Evolutionary conservation across 2,113 vertebrate genomes (phyloP).

Genomic region (Kryptolebias marmoratus): DNA sequence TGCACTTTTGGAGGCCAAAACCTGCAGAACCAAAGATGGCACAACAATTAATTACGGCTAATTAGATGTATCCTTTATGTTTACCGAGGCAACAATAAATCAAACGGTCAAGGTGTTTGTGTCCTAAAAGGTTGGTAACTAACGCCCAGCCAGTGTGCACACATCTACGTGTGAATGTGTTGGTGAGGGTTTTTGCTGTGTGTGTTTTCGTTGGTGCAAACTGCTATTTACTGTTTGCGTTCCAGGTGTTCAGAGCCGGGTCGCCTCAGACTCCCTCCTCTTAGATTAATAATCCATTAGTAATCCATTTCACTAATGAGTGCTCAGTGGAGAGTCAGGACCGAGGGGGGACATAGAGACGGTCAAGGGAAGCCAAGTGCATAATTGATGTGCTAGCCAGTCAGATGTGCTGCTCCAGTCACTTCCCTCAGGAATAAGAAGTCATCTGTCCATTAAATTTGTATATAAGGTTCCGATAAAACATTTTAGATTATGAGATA

Average conservation of each 20-base stretch:
- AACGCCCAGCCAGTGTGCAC: constrained; percentile 38
- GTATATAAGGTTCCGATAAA: constrained; percentile 1
- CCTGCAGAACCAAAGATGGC: constrained; percentile 55
- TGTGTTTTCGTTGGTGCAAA: constrained; percentile 49
- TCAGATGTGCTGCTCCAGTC: constrained; percentile 79
- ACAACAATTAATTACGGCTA: constrained; percentile 76
- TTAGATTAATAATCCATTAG: constrained; percentile 87
- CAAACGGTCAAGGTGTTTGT: constrained; percentile 66
- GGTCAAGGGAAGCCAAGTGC: constrained; percentile 89
- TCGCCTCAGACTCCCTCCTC: constrained; percentile 57
- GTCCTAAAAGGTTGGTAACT: constrained; percentile 64
- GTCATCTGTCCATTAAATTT: constrained; percentile 51
- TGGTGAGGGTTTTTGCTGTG: constrained; percentile 38
- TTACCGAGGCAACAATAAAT: constrained; percentile 75
- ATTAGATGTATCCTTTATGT: constrained; percentile 75
- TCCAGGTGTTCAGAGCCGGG: constrained; percentile 80
- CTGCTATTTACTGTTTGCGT: constrained; percentile 68
- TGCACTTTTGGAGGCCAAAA: constrained; percentile 62
- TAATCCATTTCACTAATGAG: constrained; percentile 90
- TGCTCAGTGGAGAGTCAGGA: constrained; percentile 84
- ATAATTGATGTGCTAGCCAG: constrained; percentile 90
- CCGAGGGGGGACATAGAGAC: constrained; percentile 76
- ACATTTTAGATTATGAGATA: not conserved
- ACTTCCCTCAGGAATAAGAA: constrained; percentile 42
- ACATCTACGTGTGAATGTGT: constrained; percentile 34